phyloP scores from a whole-genome alignment of 2,888 invertebrate genomes.

The Caenorhabditis virilis region DNA sequence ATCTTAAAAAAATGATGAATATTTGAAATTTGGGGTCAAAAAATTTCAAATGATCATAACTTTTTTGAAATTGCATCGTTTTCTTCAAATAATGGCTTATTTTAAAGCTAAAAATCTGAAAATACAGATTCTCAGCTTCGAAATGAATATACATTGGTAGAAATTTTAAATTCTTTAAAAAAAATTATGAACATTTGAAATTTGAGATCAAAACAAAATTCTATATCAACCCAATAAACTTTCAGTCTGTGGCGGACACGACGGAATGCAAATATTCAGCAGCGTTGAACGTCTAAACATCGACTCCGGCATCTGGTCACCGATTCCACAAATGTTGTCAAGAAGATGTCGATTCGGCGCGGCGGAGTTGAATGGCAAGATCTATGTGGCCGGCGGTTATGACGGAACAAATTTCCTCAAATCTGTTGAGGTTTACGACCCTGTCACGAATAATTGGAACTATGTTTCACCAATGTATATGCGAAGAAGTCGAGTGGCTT shows the following conservation, averaged over 20 bases:
- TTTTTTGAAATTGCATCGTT: too few relatives aligned
- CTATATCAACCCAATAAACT: too few relatives aligned
- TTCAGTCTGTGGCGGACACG: conserved; percentile 79
- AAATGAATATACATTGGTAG: too few relatives aligned
- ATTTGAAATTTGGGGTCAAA: too few relatives aligned
- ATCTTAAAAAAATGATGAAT: too few relatives aligned
- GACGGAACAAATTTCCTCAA: conserved; percentile 83
- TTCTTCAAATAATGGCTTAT: too few relatives aligned
- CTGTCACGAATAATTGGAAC: conserved; percentile 74
- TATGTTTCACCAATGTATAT: conserved; percentile 82
- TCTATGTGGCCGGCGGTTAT: conserved; percentile 83
- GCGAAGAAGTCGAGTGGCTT: conserved; percentile 71
- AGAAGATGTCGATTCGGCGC: conserved; percentile 84
- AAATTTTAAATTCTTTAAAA: too few relatives aligned
- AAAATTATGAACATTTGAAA: too few relatives aligned
- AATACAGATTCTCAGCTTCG: too few relatives aligned
- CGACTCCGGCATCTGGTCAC: conserved; percentile 73
- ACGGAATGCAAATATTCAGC: conserved; percentile 78
- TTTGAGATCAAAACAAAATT: too few relatives aligned
- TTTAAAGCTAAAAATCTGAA: too few relatives aligned
- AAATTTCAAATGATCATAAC: too few relatives aligned
- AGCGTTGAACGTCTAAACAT: conserved; percentile 82
- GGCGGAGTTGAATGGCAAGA: conserved; percentile 80
- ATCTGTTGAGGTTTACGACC: conserved; percentile 76
- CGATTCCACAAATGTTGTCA: conserved; percentile 79